Base-by-base conservation (phyloP, 2,888 invertebrate genomes). In the Amiota communis region DNA sequence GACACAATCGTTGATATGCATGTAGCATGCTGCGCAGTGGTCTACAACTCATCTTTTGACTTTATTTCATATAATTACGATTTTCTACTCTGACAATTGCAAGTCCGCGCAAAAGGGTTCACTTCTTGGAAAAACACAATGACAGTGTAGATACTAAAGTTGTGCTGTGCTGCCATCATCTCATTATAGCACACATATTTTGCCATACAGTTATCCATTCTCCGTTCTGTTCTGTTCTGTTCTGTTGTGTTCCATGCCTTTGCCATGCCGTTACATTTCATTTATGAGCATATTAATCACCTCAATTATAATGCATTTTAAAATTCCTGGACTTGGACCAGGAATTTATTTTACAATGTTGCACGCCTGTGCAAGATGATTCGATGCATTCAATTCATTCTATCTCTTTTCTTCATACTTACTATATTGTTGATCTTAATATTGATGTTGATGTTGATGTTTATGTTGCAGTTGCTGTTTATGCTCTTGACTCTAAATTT, bases 241-340 rank as follows among this genome's bases (percentile, higher is more conserved):
- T 63, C 23, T 13, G 23, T 46, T n/a, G 1, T 46, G 63, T 36
- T 36, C 6, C 36, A 36, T 36, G 6, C 36, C 36, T 36, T n/a
- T 36, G 36, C 23, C 53, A 8, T 53, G n/a, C 15, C 15, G n/a
- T 13, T 53, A 15, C 53, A 2, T 15, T 57, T 13, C 85, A 78
- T 84, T 82, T 84, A 81, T 83, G 81, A 78, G 70, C 71, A 75
- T 76, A 79, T 84, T 86, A 86, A 83, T 83, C 85, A 83, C 85
- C 83, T 82, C 83, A 81, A 83, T 86, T 86, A 86, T 84, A 86
- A 84, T 84, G 83, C 86, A 86, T 86, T 82, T 80, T 77, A 48
- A 51, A 85, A 80, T 84, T 85, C 85, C 81, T 57, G 79, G 83
- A 84, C 80, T 71, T 76, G 63, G 23, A 13, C 20, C 13, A 46